Evolutionary conservation across 2,797 vertebrate species (phyloP).

Genomic region (Australoheros facetus): DNA sequence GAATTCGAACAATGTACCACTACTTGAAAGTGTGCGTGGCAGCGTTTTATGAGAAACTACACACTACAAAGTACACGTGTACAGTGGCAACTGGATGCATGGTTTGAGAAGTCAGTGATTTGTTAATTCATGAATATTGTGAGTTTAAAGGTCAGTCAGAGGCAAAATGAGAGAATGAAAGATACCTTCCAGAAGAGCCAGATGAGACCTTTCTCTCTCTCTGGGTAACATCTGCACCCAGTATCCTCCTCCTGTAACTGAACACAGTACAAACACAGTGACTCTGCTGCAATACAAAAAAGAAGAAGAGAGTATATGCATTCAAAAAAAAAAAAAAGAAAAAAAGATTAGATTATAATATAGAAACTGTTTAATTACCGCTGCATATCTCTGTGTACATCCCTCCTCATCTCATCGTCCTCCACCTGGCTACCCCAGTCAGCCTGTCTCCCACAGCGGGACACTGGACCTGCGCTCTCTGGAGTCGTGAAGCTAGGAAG

Average conservation of each 20-base stretch:
- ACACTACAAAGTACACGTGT: background rate
- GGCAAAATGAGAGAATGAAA: background rate
- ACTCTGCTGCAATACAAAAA: background rate
- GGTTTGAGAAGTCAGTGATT: background rate
- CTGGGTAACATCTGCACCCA: conserved; percentile 85
- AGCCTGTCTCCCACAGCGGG: conserved; percentile 39
- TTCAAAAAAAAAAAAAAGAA: background rate
- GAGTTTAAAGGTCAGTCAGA: background rate
- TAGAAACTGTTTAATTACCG: conserved; percentile 47
- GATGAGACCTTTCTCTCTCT: conserved; percentile 88
- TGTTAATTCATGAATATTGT: background rate
- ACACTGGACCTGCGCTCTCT: conserved; percentile 57
- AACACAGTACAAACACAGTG: conserved; percentile 15
- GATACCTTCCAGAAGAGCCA: conserved; percentile 91
- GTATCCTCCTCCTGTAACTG: conserved; percentile 94
- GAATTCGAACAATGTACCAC: too few species aligned
- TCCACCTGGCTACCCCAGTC: conserved; percentile 77
- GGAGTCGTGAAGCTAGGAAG: conserved; percentile 72
- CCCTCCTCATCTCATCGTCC: conserved; percentile 65
- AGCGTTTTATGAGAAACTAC: too few species aligned
- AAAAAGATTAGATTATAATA: background rate
- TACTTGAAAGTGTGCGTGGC: too few species aligned
- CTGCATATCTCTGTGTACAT: conserved; percentile 71
- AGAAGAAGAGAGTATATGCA: background rate
- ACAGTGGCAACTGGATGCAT: background rate